A percentile compares a stretch with the other conserved stretches of the same genome.
These are phyloP conservation scores for Corythoichthys haematopterus DNA, from an alignment of 2,113 vertebrate species.

Conservation along the genomic window DNA sequence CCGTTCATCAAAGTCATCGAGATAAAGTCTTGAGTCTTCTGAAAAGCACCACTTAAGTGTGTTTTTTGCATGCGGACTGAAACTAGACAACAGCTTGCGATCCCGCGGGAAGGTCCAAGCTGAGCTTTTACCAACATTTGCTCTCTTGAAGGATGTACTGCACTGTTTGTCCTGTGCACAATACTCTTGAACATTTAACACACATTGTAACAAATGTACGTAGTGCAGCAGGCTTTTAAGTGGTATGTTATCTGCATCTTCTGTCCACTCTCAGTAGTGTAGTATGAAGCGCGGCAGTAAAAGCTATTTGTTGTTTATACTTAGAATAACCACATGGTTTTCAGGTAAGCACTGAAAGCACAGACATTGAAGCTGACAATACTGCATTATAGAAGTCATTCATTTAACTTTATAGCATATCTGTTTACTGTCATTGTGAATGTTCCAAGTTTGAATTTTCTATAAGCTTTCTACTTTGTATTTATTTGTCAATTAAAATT, in stretches of 20 bases:
- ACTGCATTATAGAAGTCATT: constrained; percentile 7
- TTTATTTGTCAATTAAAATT: constrained; percentile 53
- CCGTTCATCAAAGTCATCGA: constrained; percentile 90
- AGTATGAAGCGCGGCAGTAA: not conserved
- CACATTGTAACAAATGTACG: not conserved
- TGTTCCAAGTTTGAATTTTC: constrained; percentile 38
- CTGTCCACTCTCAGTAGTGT: constrained; percentile 14
- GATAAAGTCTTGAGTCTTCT: constrained; percentile 70
- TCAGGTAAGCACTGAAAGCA: constrained; percentile 25
- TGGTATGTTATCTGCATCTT: constrained; percentile 11
- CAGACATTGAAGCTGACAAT: not conserved
- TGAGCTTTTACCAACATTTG: not conserved
- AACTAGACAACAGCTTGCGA: constrained; percentile 15
- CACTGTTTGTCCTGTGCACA: constrained; percentile 18
- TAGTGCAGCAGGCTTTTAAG: constrained; percentile 9
- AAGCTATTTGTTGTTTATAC: constrained; percentile 2
- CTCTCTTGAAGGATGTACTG: constrained; percentile 24
- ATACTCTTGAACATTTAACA: not conserved
- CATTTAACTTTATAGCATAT: constrained; percentile 39
- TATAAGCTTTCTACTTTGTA: constrained; percentile 46
- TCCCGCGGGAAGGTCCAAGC: not conserved
- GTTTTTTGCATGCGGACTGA: constrained; percentile 16
- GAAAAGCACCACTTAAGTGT: not conserved
- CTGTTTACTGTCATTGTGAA: constrained; percentile 23
- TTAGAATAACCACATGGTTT: constrained; percentile 9